phyloP scores from a whole-genome alignment of 2,797 vertebrate genomes.

The Gallinago solitaria region DNA sequence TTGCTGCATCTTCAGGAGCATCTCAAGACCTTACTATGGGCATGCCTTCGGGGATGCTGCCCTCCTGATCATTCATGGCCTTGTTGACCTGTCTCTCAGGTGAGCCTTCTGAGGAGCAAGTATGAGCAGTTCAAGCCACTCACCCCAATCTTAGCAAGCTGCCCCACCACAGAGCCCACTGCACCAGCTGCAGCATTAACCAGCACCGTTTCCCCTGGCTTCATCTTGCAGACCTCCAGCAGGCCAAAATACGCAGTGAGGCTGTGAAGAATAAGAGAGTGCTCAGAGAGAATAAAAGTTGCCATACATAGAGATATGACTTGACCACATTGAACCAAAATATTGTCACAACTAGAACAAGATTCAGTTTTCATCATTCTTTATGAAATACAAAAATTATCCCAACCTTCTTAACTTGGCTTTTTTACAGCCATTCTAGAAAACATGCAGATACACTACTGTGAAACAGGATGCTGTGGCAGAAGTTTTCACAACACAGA shows the following conservation, averaged over 20 bases:
- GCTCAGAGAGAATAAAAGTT: neutral
- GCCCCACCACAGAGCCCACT: conserved; percentile 88
- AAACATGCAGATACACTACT: neutral
- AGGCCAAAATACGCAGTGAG: conserved; percentile 90
- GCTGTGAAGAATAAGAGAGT: conserved; percentile 66
- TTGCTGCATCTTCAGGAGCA: neutral
- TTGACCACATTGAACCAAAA: neutral
- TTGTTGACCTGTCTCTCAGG: neutral
- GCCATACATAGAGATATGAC: neutral
- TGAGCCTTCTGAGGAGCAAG: neutral
- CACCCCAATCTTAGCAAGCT: conserved; percentile 90
- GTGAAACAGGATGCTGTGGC: neutral
- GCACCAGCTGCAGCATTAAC: conserved; percentile 91
- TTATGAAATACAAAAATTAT: neutral
- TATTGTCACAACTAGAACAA: neutral
- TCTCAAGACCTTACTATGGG: neutral
- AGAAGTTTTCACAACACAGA: neutral
- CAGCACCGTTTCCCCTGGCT: conserved; percentile 87
- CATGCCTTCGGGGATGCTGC: neutral
- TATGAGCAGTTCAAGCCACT: neutral
- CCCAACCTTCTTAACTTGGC: neutral
- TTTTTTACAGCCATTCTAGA: neutral
- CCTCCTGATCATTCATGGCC: neutral
- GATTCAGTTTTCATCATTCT: neutral
- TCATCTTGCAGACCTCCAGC: conserved; percentile 83